Evolutionary conservation across 30 jellyfish, hydroid and myxozoan genomes (phyloP).

Genomic region (Euphysa ruthae): DNA sequence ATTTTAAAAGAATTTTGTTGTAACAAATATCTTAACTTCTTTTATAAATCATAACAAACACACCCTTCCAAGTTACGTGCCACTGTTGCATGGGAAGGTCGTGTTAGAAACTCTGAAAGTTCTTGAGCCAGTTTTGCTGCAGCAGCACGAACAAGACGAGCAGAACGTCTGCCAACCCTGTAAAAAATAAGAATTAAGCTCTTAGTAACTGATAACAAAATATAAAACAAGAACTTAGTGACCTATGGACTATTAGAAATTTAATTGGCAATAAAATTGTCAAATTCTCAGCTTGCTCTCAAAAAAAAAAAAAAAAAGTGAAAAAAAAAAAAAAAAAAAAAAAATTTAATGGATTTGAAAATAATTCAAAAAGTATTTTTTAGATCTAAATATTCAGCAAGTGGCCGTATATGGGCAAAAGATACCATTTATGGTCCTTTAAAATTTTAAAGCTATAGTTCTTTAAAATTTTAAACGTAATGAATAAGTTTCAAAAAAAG

Average conservation of each 20-base stretch:
- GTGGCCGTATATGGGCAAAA: too few species aligned
- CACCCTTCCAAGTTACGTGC: slow-evolving; percentile 90
- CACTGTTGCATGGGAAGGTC: slow-evolving; percentile 69
- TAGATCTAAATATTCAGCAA: too few species aligned
- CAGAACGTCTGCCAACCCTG: slow-evolving; percentile 99
- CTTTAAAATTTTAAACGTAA: too few species aligned
- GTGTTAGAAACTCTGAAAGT: slow-evolving; percentile 68
- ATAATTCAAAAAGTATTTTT: background rate
- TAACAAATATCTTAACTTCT: background rate
- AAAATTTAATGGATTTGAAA: background rate
- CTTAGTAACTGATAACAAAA: too few species aligned
- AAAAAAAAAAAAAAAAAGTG: too few species aligned
- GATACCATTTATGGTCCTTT: too few species aligned
- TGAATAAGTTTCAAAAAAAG: too few species aligned
- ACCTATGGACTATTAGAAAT: too few species aligned
- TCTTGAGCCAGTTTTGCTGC: slow-evolving; percentile 95
- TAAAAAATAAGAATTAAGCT: background rate
- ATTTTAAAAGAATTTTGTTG: background rate
- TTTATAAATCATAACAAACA: background rate
- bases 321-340: background rate
- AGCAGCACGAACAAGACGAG: slow-evolving; percentile 98
- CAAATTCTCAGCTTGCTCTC: too few species aligned
- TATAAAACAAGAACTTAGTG: too few species aligned
- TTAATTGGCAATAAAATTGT: too few species aligned
- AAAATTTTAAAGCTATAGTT: too few species aligned